Evolutionary conservation across 1,140 invertebrate species (phyloP), one percentile per base, ranked within the genome.

Genomic region (Sarcophaga peregrina): DNA sequence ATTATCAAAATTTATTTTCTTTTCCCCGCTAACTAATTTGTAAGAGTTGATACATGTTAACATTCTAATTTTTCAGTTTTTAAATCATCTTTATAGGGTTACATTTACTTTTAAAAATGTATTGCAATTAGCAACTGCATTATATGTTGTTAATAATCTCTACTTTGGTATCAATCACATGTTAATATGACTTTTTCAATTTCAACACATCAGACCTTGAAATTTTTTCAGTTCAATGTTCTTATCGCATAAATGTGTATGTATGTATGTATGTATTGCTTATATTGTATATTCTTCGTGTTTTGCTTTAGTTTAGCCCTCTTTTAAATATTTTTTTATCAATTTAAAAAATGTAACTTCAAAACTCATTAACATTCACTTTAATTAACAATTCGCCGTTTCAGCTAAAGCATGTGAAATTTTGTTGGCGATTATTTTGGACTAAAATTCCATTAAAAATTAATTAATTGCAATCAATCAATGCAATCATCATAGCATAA

Each of bases 201-300:
- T 10, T n/a, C 62, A n/a, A 58, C 54, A 68, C 20, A 68, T 68
- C 62, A 25, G 17, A 68, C 62, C 62, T 20, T 25, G 62, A 68
- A 68, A 68, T 68, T 25, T 68, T 20, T 10, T 68, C 62, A 68
- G 62, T 68, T 68, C 62, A 25, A 20, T 68, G 62, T 25, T n/a
- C 62, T 68, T 68, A 68, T 68, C 62, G 62, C 62, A 68, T 7
- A 58, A 58, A 58, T 58, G 52, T 58, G 13, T n/a, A 58, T 58
- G 4, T 37, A 37, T 37, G 25, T 37, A 37, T 4, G 25, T 37
- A 37, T 37, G 25, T 1, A 37, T 37, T 37, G 25, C 1, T 37
- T 37, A 4, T 37, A 37, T 37, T 37, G 25, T 37, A n/a, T n/a
- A 58, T 5, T 58, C n/a, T 58, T 58, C n/a, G 6, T 68, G 17